Evolutionary conservation across 2,888 invertebrate genomes (phyloP), one percentile per base, ranked within the genome.

Genomic region (Drosophila imparisetae): DNA sequence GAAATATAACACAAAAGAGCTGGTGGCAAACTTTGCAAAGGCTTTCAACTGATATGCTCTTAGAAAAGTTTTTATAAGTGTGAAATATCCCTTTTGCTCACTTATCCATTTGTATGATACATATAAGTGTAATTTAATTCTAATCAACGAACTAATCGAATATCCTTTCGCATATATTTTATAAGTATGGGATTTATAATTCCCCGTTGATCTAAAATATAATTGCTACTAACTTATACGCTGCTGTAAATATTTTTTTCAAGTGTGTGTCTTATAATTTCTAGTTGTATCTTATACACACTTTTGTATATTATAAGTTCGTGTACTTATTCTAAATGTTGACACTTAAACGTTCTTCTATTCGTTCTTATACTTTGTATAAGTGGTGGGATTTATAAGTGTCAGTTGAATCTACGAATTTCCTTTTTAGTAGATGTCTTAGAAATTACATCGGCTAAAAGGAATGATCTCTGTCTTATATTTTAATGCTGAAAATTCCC

Each of bases 1-100:
- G 72, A 72, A 72, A 40, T 21, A 24, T 24, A 29, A 27, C 11
- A 2, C 5, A 3, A 18, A 21, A 55, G 27, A 27, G 36, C 49
- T 53, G n/a, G 2, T 15, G 1, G 0, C 2, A 27, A 60, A 24
- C 8, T 15, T 15, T 15, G 15, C 4, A 1, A 54, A 45, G 27
- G 15, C 36, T n/a, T 10, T 62, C 2, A 10, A 40, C 2, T 40
- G 4, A 1, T 10, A 27, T 2, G 21, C 6, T 13, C 18, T 27
- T 30, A 50, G 32, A 40, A 10, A 48, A 30, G 36, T 48, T 64
- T 29, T 49, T 36, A 40, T 5, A 49, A 34, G 27, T 32, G 8
- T 5, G 8, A 27, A 59, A 50, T 4, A 0, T 8, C 49, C 24
- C 2, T 13, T 5, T 29, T n/a, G 4, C 0, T 15, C 11, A 7